Percentiles rank a stretch among this genome's conserved stretches.
phyloP scores from a whole-genome alignment of 1,140 invertebrate species.

The Apolygus lucorum region DNA sequence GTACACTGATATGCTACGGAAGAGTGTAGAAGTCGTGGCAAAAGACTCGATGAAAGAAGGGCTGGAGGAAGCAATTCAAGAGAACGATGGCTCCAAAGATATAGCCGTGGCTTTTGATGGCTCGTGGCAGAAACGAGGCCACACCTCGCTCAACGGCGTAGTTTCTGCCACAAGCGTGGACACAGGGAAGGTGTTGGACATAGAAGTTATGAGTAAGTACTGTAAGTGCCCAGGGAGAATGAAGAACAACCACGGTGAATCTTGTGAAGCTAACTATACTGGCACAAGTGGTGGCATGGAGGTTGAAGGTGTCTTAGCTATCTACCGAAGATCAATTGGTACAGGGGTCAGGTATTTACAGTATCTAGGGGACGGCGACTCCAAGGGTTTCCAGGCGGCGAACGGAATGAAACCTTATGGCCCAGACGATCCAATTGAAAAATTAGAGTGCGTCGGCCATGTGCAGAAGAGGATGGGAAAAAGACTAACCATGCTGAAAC shows the following conservation, averaged over 20 bases:
- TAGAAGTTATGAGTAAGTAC: constrained; percentile 25
- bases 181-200: constrained; percentile 27
- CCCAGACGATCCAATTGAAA: constrained; percentile 20
- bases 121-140: too few relatives aligned
- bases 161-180: constrained; percentile 22
- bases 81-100: constrained; percentile 16
- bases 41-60: constrained; percentile 24
- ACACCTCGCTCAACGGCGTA: too few relatives aligned
- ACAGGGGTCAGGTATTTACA: constrained; percentile 21
- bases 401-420: constrained; percentile 24
- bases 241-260: neutral
- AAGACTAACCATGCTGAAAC: constrained; percentile 30
- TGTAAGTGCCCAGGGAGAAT: constrained; percentile 23
- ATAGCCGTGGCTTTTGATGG: too few relatives aligned
- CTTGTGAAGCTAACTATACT: constrained; percentile 27
- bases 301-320: constrained; percentile 28
- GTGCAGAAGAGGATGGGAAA: too few relatives aligned
- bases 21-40: neutral
- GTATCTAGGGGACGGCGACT: constrained; percentile 29
- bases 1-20: constrained; percentile 14
- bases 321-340: constrained; percentile 29
- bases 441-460: too few relatives aligned
- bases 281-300: constrained; percentile 34
- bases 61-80: constrained; percentile 20
- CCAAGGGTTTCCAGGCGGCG: constrained; percentile 22